Percentiles rank a stretch among this genome's conserved stretches.
phyloP scores from a whole-genome alignment of 2,888 invertebrate genomes.

The Conchocele bisecta region DNA sequence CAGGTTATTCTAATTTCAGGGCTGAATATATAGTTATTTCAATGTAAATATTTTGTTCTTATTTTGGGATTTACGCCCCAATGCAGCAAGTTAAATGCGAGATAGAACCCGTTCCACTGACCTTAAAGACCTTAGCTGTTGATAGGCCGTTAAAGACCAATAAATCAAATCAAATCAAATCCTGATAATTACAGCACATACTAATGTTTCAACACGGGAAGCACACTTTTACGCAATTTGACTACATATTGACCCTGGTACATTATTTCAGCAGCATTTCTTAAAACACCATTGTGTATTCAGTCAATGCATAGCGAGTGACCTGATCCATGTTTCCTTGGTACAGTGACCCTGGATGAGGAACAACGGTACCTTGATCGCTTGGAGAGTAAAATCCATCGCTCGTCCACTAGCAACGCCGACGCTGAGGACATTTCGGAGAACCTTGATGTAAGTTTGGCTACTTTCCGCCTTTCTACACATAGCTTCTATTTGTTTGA shows the following conservation, averaged over 20 bases:
- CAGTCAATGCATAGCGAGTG: background rate
- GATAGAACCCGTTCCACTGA: too few relatives aligned
- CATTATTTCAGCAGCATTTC: too few relatives aligned
- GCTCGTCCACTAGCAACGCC: slow-evolving; percentile 87
- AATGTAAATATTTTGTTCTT: too few relatives aligned
- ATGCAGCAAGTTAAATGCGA: too few relatives aligned
- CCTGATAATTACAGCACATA: background rate
- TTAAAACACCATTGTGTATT: background rate
- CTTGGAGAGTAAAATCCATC: slow-evolving; percentile 89
- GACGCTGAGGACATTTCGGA: slow-evolving; percentile 97
- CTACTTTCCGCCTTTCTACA: too few relatives aligned
- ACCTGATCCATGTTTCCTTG: slow-evolving; percentile 1
- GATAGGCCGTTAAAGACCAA: too few relatives aligned
- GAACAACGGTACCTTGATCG: slow-evolving; percentile 92
- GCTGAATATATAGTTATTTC: too few relatives aligned
- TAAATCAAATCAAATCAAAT: background rate
- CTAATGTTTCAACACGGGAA: background rate
- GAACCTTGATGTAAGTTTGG: slow-evolving; percentile 90
- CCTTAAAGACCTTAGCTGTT: too few relatives aligned
- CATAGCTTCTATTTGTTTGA: too few relatives aligned
- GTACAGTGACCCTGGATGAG: slow-evolving; percentile 89
- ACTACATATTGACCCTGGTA: too few relatives aligned
- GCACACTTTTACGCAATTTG: background rate
- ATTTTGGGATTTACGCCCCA: too few relatives aligned
- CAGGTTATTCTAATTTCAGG: too few relatives aligned